Evolutionary conservation across 2,797 vertebrate species (phyloP), one percentile per base, ranked within the genome.

Genomic region (Ispidina picta): DNA sequence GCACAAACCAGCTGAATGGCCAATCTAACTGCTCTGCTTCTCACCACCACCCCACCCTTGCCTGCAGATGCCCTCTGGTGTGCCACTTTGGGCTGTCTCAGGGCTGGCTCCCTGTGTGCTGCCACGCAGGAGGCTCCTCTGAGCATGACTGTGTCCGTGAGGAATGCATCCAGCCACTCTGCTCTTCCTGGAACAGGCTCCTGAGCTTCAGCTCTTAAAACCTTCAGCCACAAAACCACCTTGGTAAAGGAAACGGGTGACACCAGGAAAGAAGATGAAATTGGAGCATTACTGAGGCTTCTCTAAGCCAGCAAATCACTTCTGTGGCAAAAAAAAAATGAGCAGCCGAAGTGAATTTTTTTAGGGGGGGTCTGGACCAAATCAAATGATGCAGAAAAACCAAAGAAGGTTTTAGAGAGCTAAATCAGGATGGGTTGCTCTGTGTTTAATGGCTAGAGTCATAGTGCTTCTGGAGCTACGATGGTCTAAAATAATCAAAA

Each of bases 231-330:
- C 72, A 14, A 39, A 68, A 29, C 9, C 2, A 1, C 19, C 82
- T 26, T 2, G n/a, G 18, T 89, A 21, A 79, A 79, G 87, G 63
- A 28, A 59, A 35, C 1, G 14, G 72, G 16, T 51, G 70, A 22
- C 60, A 9, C 5, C 0, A 2, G 14, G 65, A 77, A 43, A 55
- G 16, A 10, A 17, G 58, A 55, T 65, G 85, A 15, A 39, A 81
- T 26, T 0, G 1, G 52, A 21, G 62, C 0, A 0, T 0, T 9
- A 37, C 2, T 43, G 3, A 15, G 37, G 29, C 26, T 6, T 23
- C 7, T 19, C 12, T 13, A 5, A 39, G 20, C 41, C 74, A 25
- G 14, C 6, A 35, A 46, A 44, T 37, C 1, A 1, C 8, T 75
- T 10, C 35, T 79, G 39, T 8, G 16, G 58, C 1, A 8, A 68